These are phyloP conservation scores for Ectemnius lituratus DNA, from an alignment of 2,888 invertebrate genomes.

Conservation along the genomic window DNA sequence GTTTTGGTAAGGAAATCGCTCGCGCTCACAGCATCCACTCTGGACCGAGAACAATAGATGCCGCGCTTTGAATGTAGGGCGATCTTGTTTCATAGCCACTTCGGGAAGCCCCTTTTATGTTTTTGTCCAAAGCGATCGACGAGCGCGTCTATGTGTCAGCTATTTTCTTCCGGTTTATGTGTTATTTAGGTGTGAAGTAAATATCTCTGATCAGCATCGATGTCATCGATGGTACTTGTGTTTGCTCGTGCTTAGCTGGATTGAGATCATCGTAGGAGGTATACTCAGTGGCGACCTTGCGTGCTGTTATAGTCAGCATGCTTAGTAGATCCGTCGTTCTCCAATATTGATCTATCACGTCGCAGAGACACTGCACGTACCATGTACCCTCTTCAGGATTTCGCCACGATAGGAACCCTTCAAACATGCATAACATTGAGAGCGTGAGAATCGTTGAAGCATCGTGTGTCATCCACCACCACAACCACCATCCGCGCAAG, in stretches of 20 bases:
- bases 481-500: too few relatives aligned
- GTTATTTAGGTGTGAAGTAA: conserved; percentile 67
- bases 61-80: too few relatives aligned
- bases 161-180: too few relatives aligned
- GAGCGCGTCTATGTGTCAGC: too few relatives aligned
- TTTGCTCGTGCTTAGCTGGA: conserved; percentile 71
- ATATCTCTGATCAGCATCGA: conserved; percentile 79
- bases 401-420: conserved; percentile 81
- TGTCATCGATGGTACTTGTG: conserved; percentile 79
- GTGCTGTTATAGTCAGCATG: conserved; percentile 79
- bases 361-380: conserved; percentile 81
- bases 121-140: too few relatives aligned
- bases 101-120: too few relatives aligned
- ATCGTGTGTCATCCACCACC: too few relatives aligned
- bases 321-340: conserved; percentile 79
- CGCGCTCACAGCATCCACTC: too few relatives aligned
- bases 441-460: too few relatives aligned
- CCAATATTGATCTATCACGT: conserved; percentile 77
- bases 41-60: too few relatives aligned
- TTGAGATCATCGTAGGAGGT: conserved; percentile 73
- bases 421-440: neutral
- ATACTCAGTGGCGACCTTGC: conserved; percentile 80
- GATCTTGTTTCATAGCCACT: too few relatives aligned
- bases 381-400: conserved; percentile 80
- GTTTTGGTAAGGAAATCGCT: too few relatives aligned